Evolutionary conservation across 1,140 invertebrate species (phyloP).

Genomic region (Notospermus geniculatus): DNA sequence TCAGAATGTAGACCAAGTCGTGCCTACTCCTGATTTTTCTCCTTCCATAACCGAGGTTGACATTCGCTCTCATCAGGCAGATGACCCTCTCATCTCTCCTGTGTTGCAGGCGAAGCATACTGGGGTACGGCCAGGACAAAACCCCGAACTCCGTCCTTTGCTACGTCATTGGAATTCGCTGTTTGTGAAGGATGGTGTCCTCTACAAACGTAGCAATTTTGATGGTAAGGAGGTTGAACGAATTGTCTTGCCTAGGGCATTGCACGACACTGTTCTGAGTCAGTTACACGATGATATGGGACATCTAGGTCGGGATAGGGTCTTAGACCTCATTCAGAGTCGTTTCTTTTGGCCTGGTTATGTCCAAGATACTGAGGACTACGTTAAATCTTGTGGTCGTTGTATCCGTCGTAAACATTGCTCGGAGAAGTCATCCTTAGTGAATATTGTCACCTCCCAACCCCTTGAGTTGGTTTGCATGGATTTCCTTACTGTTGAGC

Average conservation of each 20-base stretch:
- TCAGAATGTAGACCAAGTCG: too few relatives aligned
- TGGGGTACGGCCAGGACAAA: too few relatives aligned
- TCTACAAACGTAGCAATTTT: background rate
- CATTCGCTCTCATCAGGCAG: too few relatives aligned
- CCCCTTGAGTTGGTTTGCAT: too few relatives aligned
- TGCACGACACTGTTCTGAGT: background rate
- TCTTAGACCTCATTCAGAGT: background rate
- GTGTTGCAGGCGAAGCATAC: too few relatives aligned
- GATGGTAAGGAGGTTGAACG: background rate
- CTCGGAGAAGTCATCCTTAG: constrained; percentile 9
- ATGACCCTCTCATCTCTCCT: too few relatives aligned
- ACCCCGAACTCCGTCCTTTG: too few relatives aligned
- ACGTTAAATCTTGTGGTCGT: too few relatives aligned
- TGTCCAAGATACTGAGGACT: background rate
- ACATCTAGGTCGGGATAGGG: background rate
- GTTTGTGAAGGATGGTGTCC: background rate
- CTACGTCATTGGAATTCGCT: background rate
- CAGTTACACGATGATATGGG: background rate
- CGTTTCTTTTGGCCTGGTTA: constrained; percentile 1
- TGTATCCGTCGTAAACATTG: constrained; percentile 13
- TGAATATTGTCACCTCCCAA: too few relatives aligned
- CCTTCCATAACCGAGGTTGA: too few relatives aligned
- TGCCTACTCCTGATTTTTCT: too few relatives aligned
- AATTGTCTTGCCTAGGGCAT: background rate
- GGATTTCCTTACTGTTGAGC: too few relatives aligned